phyloP scores from a whole-genome alignment of 23 tunicate species.

The Styela clava region DNA sequence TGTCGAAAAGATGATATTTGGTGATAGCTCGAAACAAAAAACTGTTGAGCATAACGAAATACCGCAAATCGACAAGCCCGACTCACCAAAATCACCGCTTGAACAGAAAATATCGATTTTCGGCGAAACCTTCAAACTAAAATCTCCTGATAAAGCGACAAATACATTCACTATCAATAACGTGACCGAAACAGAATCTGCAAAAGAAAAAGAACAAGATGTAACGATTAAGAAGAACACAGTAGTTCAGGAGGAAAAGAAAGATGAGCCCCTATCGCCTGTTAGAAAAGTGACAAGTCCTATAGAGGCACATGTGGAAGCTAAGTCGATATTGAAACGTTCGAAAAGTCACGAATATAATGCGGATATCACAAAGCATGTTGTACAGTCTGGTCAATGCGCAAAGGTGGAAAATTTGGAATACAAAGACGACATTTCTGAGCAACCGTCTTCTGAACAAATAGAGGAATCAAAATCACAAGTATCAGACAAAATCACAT shows the following conservation, averaged over 20 bases:
- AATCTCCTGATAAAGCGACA: not conserved
- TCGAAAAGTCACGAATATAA: not conserved
- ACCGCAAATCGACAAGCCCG: not conserved
- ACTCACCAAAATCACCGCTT: not conserved
- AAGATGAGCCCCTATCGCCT: not conserved
- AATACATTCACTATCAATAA: not conserved
- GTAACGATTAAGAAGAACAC: not conserved
- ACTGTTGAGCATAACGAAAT: not conserved
- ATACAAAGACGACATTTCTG: too few species aligned
- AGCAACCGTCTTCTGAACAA: not conserved
- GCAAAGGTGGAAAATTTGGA: not conserved
- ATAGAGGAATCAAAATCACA: not conserved
- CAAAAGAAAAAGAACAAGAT: not conserved
- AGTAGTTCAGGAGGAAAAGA: not conserved
- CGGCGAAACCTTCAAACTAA: not conserved
- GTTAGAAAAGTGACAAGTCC: not conserved
- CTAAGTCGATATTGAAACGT: not conserved
- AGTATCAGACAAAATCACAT: not conserved
- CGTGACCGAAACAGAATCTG: not conserved
- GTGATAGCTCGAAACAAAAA: not conserved
- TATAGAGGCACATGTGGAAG: not conserved
- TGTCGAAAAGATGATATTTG: not conserved
- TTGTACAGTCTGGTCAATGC: not conserved
- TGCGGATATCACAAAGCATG: not conserved
- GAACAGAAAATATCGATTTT: not conserved